Evolutionary conservation across 2,888 invertebrate genomes (phyloP).

Genomic region (Odontocolon sp.): DNA sequence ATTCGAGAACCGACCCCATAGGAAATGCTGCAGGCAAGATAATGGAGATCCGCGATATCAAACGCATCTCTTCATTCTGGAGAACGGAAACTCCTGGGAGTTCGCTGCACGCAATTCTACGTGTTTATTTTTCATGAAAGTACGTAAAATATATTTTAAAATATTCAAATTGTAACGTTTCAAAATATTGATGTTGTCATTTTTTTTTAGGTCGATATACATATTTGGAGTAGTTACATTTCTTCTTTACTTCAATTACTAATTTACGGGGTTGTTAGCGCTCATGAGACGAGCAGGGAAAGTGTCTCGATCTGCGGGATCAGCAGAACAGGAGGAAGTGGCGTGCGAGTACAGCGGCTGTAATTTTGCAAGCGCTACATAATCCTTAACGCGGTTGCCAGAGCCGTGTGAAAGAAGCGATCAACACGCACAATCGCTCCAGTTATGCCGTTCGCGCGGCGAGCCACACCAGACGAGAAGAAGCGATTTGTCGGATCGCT

Average conservation of each 20-base stretch:
- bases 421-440: conserved; percentile 62
- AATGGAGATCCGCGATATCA: conserved; percentile 1
- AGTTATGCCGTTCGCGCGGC: conserved; percentile 46
- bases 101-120: too few relatives aligned
- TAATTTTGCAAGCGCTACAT: conserved; percentile 73
- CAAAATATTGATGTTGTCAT: too few relatives aligned
- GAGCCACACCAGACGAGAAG: conserved; percentile 34
- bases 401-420: conserved; percentile 65
- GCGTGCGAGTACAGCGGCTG: conserved; percentile 69
- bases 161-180: too few relatives aligned
- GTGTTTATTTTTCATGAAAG: too few relatives aligned
- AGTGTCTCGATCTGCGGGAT: neutral
- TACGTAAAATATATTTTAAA: too few relatives aligned
- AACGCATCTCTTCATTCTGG: neutral
- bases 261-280: neutral
- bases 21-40: neutral
- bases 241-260: neutral
- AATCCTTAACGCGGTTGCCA: conserved; percentile 62
- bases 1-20: neutral
- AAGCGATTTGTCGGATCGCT: conserved; percentile 62
- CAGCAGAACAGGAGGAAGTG: conserved; percentile 53
- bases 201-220: too few relatives aligned
- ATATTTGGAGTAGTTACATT: too few relatives aligned
- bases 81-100: neutral
- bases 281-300: neutral